These are phyloP conservation scores for Styela clava DNA, from an alignment of 23 tunicate species.

Conservation along the genomic window DNA sequence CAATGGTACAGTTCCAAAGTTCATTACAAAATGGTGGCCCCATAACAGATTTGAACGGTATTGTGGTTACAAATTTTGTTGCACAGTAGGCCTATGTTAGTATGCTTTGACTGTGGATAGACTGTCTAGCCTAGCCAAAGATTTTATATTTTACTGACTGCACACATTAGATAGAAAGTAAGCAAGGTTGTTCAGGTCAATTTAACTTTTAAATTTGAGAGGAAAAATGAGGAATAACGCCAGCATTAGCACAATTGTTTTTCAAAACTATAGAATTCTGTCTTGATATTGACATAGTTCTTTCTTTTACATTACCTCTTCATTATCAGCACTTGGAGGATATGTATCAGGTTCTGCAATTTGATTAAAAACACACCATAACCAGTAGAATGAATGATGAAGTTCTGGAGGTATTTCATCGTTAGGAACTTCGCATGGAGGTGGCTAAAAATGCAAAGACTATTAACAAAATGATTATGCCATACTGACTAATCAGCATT, in stretches of 20 bases:
- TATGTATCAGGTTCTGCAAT: slow-evolving; percentile 78
- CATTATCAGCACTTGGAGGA: slow-evolving; percentile 89
- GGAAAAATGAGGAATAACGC: neutral
- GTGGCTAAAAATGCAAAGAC: slow-evolving; percentile 16
- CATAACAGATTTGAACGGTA: too few relatives aligned
- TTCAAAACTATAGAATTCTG: neutral
- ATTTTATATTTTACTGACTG: too few relatives aligned
- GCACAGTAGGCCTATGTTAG: too few relatives aligned
- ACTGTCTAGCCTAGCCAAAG: too few relatives aligned
- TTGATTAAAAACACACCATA: slow-evolving; percentile 70
- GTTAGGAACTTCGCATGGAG: slow-evolving; percentile 16
- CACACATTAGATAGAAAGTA: too few relatives aligned
- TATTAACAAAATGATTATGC: too few relatives aligned
- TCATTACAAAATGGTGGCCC: too few relatives aligned
- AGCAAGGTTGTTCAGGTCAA: neutral
- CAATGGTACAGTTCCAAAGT: too few relatives aligned
- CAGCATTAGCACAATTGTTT: neutral
- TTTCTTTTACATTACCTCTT: slow-evolving; percentile 49
- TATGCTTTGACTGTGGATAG: too few relatives aligned
- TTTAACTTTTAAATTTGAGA: neutral
- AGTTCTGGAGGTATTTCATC: slow-evolving; percentile 56
- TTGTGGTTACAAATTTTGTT: too few relatives aligned
- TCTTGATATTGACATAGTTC: neutral
- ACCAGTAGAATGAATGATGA: slow-evolving; percentile 53
- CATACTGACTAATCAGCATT: too few relatives aligned